Evolutionary conservation across 2,797 vertebrate species (phyloP), one percentile per base, ranked within the genome.

Genomic region (Spinibarbus caldwelli): DNA sequence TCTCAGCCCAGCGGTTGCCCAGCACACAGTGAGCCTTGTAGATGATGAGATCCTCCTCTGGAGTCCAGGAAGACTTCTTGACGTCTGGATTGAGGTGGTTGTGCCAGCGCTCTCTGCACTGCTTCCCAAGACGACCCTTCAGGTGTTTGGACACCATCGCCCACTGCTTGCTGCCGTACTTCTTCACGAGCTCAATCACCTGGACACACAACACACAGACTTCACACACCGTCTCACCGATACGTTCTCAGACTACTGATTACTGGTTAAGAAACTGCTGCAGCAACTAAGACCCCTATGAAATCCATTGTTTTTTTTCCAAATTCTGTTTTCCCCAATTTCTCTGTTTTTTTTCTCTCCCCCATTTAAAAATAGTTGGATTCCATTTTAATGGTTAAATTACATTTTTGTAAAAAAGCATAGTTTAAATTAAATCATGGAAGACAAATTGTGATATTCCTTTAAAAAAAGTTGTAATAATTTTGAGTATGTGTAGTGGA

Each of bases 1-100:
- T 99, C 94, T 99, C 98, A 0, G 98, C 98, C 98, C 98, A 99
- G 23, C 98, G 98, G 91, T 99, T 99, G 85, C 98, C 98, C 4
- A 99, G 95, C 87, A 97, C 91, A 78, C 96, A 94, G 94, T 99
- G 98, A 29, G 98, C 97, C 91, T 98, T 97, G 70, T 97, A 99
- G 88, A 99, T 99, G 89, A 99, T 93, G 52, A 97, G 97, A 91
- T 99, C 98, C 89, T 99, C 98, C 78, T 99, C 98, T 0, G 97
- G 95, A 0, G 97, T 99, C 98, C 98, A 99, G 0, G 97, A 99
- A 0, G 97, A 98, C 88, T 99, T 99, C 93, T 99, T 99, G 88
- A 99, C 98, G 5, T 96, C 96, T 0, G 98, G 98, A 85, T 99
- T 99, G 85, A 99, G 96, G 91, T 99, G 98, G 93, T 99, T 99